Evolutionary conservation across 2,888 invertebrate genomes (phyloP).

Genomic region (Ichneumoninae sp.): DNA sequence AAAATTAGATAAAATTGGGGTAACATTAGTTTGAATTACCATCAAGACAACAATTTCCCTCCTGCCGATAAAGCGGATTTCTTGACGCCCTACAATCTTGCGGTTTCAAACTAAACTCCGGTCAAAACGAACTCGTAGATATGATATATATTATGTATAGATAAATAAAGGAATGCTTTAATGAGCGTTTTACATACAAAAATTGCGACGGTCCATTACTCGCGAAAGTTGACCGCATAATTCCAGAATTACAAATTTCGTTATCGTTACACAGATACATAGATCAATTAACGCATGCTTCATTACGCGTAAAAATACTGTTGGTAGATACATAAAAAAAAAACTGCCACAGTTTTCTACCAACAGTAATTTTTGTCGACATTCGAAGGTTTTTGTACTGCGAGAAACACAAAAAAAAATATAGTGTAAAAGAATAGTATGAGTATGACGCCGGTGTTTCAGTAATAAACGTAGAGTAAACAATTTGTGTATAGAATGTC

Average conservation of each 20-base stretch:
- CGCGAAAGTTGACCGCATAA: conserved; percentile 10
- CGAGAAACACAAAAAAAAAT: conserved; percentile 19
- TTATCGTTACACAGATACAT: conserved; percentile 53
- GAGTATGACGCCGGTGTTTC: conserved; percentile 10
- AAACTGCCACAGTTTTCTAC: background rate
- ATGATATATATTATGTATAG: conserved; percentile 47
- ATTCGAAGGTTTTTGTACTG: conserved; percentile 34
- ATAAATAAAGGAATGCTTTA: conserved; percentile 70
- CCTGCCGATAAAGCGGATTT: background rate
- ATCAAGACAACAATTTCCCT: background rate
- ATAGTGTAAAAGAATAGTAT: conserved; percentile 9
- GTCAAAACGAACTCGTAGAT: background rate
- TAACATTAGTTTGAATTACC: background rate
- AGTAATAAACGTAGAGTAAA: background rate
- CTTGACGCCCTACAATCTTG: background rate
- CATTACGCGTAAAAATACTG: background rate
- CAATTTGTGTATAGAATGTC: conserved; percentile 25
- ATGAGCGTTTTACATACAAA: conserved; percentile 54
- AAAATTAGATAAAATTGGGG: background rate
- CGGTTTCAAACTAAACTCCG: background rate
- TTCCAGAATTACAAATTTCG: conserved; percentile 50
- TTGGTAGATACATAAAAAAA: conserved; percentile 19
- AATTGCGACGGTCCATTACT: conserved; percentile 22
- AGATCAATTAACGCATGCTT: conserved; percentile 19
- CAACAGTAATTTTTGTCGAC: background rate